Conservation (phyloP, 2,797 vertebrate species). For the Pogoniulus pusillus region DNA sequence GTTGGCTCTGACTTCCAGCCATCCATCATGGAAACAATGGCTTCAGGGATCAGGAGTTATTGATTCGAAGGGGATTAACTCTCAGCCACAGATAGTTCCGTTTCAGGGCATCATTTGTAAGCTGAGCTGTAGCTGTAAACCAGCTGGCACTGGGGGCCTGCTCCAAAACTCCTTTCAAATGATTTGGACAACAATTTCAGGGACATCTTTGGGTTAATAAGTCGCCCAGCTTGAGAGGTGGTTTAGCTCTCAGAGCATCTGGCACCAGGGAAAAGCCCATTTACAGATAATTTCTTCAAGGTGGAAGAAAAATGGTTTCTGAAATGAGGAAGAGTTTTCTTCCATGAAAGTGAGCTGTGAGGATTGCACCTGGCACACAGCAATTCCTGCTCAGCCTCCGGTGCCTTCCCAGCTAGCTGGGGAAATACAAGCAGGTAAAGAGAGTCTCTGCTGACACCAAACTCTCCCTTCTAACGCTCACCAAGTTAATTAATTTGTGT, state of each 20-base stretch:
- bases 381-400: not conserved
- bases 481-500: slow-evolving; percentile 48
- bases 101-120: slow-evolving; percentile 51
- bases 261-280: slow-evolving; percentile 28
- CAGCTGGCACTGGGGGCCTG: slow-evolving; percentile 2
- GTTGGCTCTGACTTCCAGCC: slow-evolving; percentile 14
- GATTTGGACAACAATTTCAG: slow-evolving; percentile 34
- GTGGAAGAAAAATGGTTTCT: slow-evolving; percentile 36
- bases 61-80: slow-evolving; percentile 59
- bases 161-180: slow-evolving; percentile 22
- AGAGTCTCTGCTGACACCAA: slow-evolving; percentile 15
- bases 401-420: not conserved
- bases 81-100: slow-evolving; percentile 47
- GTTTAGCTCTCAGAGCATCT: slow-evolving; percentile 20
- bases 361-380: slow-evolving; percentile 5
- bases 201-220: slow-evolving; percentile 27
- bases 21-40: slow-evolving; percentile 16
- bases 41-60: slow-evolving; percentile 48
- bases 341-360: not conserved
- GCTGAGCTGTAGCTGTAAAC: not conserved
- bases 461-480: slow-evolving; percentile 10
- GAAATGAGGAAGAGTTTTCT: not conserved
- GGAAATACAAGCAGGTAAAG: slow-evolving; percentile 24
- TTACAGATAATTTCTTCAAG: slow-evolving; percentile 43
- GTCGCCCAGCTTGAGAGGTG: slow-evolving; percentile 3